Evolutionary conservation across 1,140 invertebrate genomes (phyloP), one percentile per base, ranked within the genome.

Genomic region (Hylaeus volcanicus): DNA sequence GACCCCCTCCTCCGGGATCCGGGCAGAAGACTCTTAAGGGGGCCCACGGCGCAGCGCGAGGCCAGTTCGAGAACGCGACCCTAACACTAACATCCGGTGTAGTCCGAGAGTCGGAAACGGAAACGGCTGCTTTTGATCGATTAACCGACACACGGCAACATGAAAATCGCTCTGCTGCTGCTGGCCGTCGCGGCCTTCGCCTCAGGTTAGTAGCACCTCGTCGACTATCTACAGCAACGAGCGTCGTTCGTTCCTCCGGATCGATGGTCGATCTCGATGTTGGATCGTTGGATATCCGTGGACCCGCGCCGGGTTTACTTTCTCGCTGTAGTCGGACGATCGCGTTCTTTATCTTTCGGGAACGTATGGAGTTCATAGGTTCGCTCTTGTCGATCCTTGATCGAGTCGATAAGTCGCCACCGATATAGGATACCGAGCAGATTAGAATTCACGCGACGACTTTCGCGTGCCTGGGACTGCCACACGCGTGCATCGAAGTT

Each of bases 41-140:
- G 90, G 89, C 90, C 86, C 89, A 87, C 92, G 85, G 89, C 87
- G 89, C 89, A 86, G 85, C 88, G 91, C 90, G 89, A 91, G 87
- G 90, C 91, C 92, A 93, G 92, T 93, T 88, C 89, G 90, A 93
- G 92, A 93, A 93, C 91, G 92, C 91, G 90, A 92, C 89, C 90
- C 92, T 91, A 92, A 92, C 90, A 90, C 89, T 91, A 91, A 93
- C 92, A 91, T 93, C 92, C 92, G 91, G 91, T 91, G 84, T 88
- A 87, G 87, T 90, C 87, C 86, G 88, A 86, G 74, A 84, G 78
- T 88, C 84, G 82, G 86, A 88, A 88, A 86, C 84, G 83, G 83
- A 85, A 89, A 89, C 84, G 80, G 83, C 82, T 82, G 85, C 81
- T 85, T 26, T 26, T 86, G 82, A 86, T 82, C 81, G 82, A 87